Conservation (phyloP, 2,888 invertebrate species). For the Caenorhabditis angaria region DNA sequence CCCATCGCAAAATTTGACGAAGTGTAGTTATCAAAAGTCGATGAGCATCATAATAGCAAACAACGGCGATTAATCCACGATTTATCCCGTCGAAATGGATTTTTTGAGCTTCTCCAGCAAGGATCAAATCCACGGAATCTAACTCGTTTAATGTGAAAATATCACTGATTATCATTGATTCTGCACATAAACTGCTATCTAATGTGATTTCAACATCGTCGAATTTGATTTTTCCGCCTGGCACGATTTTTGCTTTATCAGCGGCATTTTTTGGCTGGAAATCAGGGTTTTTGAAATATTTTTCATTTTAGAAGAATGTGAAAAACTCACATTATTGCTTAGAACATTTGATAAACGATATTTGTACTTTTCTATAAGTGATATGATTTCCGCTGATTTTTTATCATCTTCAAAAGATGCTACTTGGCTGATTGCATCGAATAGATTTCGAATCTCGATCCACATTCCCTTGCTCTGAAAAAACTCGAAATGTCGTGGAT, state of each 20-base stretch:
- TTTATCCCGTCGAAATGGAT: conserved; percentile 51
- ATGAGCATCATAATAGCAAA: conserved; percentile 65
- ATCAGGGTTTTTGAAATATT: background rate
- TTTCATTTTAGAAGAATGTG: background rate
- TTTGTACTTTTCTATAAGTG: conserved; percentile 19
- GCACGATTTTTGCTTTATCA: conserved; percentile 14
- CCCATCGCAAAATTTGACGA: conserved; percentile 40
- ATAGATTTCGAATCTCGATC: conserved; percentile 32
- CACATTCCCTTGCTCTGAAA: conserved; percentile 40
- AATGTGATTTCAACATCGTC: conserved; percentile 34
- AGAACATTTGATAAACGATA: conserved; percentile 27
- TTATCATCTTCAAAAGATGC: conserved; percentile 25
- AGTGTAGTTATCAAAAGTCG: conserved; percentile 22
- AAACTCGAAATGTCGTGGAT: no score
- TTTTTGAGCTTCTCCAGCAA: conserved; percentile 57
- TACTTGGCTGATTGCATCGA: conserved; percentile 23
- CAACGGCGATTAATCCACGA: conserved; percentile 56
- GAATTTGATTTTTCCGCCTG: conserved; percentile 16
- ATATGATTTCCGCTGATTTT: conserved; percentile 8
- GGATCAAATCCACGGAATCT: conserved; percentile 54
- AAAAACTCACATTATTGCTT: conserved; percentile 22
- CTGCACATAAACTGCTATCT: conserved; percentile 33
- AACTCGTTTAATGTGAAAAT: conserved; percentile 50
- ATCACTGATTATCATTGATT: conserved; percentile 50
- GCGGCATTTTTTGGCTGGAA: conserved; percentile 1